Conservation (phyloP, 2,113 vertebrate genomes). For the Zosterops pallidus region DNA sequence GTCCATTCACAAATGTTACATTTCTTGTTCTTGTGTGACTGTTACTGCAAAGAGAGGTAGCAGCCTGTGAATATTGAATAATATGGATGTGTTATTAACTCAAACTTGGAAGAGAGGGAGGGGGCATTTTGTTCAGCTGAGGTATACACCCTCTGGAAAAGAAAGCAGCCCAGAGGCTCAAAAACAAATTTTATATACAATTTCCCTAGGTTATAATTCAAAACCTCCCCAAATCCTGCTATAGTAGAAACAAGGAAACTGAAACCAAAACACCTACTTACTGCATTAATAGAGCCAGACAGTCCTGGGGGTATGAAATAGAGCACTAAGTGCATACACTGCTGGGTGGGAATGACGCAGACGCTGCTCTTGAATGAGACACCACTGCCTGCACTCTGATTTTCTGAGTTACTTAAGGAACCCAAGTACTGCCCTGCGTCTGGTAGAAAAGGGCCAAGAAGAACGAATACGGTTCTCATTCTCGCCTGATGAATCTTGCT, state of each 20-base stretch:
- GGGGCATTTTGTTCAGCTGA: neutral
- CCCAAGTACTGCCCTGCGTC: neutral
- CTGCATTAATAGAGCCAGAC: neutral
- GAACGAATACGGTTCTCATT: neutral
- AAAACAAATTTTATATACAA: neutral
- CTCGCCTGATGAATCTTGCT: neutral
- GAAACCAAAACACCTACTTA: neutral
- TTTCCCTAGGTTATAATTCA: neutral
- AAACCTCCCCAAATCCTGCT: neutral
- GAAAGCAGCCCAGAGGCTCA: neutral
- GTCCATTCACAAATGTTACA: fast-evolving
- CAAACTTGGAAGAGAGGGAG: neutral
- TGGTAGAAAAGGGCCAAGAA: neutral
- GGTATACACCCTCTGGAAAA: neutral
- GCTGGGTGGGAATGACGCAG: neutral
- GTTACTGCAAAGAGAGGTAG: neutral
- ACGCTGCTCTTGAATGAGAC: neutral
- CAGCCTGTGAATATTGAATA: neutral
- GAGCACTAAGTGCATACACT: fast-evolving
- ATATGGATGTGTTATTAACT: neutral
- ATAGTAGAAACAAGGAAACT: neutral
- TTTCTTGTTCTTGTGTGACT: neutral
- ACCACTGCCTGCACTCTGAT: neutral
- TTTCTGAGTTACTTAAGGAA: neutral
- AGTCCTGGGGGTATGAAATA: neutral